Base-by-base conservation (phyloP, 2,113 vertebrate genomes). In the Lutjanus erythropterus region DNA sequence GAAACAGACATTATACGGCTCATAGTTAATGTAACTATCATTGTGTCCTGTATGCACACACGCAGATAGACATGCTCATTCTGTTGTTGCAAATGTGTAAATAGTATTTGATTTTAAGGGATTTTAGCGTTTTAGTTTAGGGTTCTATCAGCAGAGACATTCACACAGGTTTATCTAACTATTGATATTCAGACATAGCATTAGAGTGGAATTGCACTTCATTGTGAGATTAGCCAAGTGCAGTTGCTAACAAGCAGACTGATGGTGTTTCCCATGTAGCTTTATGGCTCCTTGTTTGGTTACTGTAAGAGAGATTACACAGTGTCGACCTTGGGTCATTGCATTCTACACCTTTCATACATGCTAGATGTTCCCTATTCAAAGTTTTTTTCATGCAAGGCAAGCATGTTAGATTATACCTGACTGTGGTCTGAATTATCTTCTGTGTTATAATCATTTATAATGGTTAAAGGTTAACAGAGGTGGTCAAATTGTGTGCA, bases 401-500 rank as follows among this genome's bases (percentile, higher is more conserved):
- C 21, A 60, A 50, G 46, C 46, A 78, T 59, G 47, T 81, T 62
- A 70, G 52, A 60, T 78, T 71, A 59, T 80, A 66, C 37, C 71
- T 81, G 53, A n/a, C 59, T 78, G 56, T 50, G 71, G 68, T 85
- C 78, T 49, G 64, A 91, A 85, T 87, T 78, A 86, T 89, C 86
- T 87, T 50, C 21, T 16, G 44, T 16, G 44, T 89, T 84, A 83
- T 85, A 89, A 84, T 87, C 75, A 72, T 92, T 89, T 91, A 84
- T 92, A 94, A 79, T 80, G 78, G 91, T 88, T 91, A 92, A 93
- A 89, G 84, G 85, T 92, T 92, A 90, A 91, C 90, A 88, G 52
- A 79, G 49, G 29, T 66, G 59, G 56, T 87, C 76, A 82, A 71
- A 78, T 78, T 76, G 74, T 88, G 92, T 79, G 46, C 91, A 94